phyloP scores from a whole-genome alignment of 1,140 invertebrate species.

The Drosophila nannoptera region DNA sequence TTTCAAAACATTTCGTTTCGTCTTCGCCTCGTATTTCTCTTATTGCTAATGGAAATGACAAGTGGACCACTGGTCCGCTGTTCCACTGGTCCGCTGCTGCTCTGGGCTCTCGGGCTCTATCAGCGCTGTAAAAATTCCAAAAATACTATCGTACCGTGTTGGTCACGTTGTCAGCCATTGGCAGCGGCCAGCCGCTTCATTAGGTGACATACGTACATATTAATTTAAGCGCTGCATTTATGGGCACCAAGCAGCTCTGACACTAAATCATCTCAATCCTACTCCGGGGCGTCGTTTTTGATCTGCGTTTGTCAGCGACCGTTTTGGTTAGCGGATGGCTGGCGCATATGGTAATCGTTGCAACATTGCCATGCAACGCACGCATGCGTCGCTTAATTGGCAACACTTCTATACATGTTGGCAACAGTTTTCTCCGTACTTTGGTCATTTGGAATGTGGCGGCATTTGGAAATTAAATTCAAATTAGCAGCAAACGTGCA shows the following conservation, averaged over 20 bases:
- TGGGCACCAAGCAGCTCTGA: constrained; percentile 39
- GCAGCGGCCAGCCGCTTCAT: constrained; percentile 55
- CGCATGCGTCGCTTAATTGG: constrained; percentile 42
- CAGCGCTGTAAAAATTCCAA: constrained; percentile 73
- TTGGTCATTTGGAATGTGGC: constrained; percentile 3
- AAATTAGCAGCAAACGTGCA: constrained; percentile 19
- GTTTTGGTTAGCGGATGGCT: constrained; percentile 44
- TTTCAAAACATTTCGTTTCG: constrained; percentile 50
- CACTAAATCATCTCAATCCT: constrained; percentile 71
- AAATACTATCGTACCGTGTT: constrained; percentile 63
- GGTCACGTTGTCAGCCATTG: constrained; percentile 49
- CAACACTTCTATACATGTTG: constrained; percentile 31
- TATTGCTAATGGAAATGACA: constrained; percentile 51
- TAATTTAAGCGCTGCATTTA: constrained; percentile 70
- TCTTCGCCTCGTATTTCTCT: constrained; percentile 18
- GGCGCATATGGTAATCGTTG: constrained; percentile 47
- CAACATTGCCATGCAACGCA: constrained; percentile 36
- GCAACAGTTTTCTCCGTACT: neutral
- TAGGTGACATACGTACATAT: constrained; percentile 74
- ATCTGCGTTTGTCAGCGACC: constrained; percentile 57
- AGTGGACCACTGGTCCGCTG: constrained; percentile 40
- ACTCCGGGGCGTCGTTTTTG: constrained; percentile 47
- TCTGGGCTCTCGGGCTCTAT: neutral
- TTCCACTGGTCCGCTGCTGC: constrained; percentile 1
- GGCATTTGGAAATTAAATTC: constrained; percentile 37